Evolutionary conservation across 2,113 vertebrate species (phyloP), one percentile per base, ranked within the genome.

Genomic region (Indri indri): DNA sequence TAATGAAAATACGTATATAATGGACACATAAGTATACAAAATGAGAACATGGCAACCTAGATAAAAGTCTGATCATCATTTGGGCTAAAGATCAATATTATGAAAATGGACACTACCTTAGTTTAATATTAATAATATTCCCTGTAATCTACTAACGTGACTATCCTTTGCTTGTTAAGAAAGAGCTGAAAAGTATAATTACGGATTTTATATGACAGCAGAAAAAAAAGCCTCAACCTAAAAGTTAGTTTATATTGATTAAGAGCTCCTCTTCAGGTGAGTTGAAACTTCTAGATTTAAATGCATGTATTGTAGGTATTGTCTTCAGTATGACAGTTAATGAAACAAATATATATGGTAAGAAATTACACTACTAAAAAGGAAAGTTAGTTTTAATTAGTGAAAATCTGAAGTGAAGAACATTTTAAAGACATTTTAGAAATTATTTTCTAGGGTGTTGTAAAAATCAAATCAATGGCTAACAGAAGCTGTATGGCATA

Each of bases 181-280:
- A 92, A 89, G 30, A 81, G 47, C 20, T 83, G 32, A 87, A 91
- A 94, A 61, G 40, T 83, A 74, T 73, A 92, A 87, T 76, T 77
- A 89, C 59, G 45, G 40, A 66, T 73, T 95, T 94, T 90, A 50
- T 54, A n/a, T 79, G 13, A 76, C 34, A 81, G 66, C 50, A 81
- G 23, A 47, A 86, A 95, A 68, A 94, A 94, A 14, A 77, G 13
- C 23, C 9, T 93, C 42, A 61, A 59, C 13, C 81, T 88, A 50
- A 90, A 91, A 76, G 11, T 71, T 85, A 81, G 32, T 95, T 68
- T 83, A 65, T 74, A 83, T 68, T 94, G 54, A 73, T 90, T 57
- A 87, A 32, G 3, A 86, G 32, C 30, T 94, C 52, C 95, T 86
- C 45, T 88, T 57, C 32, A 82, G 73, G 52, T 83, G 42, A 94